Base-by-base conservation (phyloP, 2,113 vertebrate genomes). In the Siphamia tubifer region DNA sequence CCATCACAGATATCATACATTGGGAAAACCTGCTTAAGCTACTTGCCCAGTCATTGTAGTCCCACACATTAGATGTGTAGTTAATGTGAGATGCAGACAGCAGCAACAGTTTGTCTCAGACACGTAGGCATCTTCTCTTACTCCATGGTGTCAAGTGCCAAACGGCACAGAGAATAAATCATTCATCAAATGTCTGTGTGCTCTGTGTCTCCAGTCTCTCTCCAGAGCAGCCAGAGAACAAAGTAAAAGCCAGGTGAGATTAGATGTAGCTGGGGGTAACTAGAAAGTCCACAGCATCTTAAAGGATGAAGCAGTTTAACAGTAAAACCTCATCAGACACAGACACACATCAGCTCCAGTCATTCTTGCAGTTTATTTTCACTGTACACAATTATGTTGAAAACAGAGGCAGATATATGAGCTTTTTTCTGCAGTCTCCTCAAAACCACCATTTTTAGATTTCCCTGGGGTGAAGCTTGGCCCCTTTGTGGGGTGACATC, bases 111-210 rank as follows among this genome's bases (percentile, higher is more conserved):
- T 66, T 52, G 28, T 49, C 35, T 45, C 54, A 27, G 39, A 63
- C 40, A 16, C 32, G 10, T 45, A 38, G 28, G 13, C 3, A 11
- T 66, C 30, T 72, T 79, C 27, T 54, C 21, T 74, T 62, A 35
- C 35, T 51, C 34, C 3, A 42, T 19, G 21, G 28, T 73, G 63
- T 83, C 67, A 53, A 53, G 47, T 81, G 64, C 54, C 25, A 17
- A 36, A 63, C 6, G 13, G n/a, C 53, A 52, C 71, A 58, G 63
- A 40, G 8, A 52, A 84, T 86, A 81, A 84, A 83, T 84, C 32
- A 82, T 86, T 78, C 47, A 73, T 81, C 23, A 21, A 52, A 36
- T 36, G 31, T 64, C 68, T 74, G 56, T 63, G 45, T 74, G 55
- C 56, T 1, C 52, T 49, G n/a, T 40, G 30, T 58, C 53, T 25